These are phyloP conservation scores for Ammospiza caudacuta DNA, from an alignment of 2,113 vertebrate species.

Conservation along the genomic window DNA sequence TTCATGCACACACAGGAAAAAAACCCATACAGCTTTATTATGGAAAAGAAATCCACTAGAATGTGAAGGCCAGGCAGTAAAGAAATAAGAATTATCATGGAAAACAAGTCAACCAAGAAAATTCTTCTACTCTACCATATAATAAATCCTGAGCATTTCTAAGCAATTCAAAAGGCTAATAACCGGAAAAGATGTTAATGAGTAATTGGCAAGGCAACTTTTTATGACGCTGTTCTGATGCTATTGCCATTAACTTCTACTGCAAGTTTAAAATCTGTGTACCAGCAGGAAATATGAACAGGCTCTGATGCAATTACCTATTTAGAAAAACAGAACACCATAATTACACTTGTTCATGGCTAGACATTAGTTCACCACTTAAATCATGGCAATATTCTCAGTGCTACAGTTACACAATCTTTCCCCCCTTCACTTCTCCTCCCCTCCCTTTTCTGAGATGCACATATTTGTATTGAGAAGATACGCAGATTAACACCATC, in stretches of 20 bases:
- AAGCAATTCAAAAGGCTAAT: neutral
- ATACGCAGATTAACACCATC: fast-evolving
- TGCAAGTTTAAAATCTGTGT: neutral
- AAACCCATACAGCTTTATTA: neutral
- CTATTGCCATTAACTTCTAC: neutral
- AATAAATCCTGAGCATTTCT: neutral
- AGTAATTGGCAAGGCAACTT: neutral
- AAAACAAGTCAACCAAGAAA: neutral
- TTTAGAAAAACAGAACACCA: neutral
- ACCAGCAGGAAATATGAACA: neutral
- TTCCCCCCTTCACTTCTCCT: neutral
- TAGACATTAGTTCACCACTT: neutral
- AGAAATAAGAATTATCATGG: neutral
- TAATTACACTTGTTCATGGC: neutral
- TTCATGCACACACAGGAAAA: neutral
- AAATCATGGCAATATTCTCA: neutral
- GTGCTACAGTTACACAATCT: neutral
- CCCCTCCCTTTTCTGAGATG: neutral
- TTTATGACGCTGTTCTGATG: neutral
- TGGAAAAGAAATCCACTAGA: neutral
- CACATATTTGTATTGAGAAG: neutral
- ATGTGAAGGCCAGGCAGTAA: neutral
- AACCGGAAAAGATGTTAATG: neutral
- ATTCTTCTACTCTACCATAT: neutral
- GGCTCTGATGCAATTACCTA: neutral